Base-by-base conservation (phyloP, 2,888 invertebrate species). In the Cataglyphis rosenhaueri region DNA sequence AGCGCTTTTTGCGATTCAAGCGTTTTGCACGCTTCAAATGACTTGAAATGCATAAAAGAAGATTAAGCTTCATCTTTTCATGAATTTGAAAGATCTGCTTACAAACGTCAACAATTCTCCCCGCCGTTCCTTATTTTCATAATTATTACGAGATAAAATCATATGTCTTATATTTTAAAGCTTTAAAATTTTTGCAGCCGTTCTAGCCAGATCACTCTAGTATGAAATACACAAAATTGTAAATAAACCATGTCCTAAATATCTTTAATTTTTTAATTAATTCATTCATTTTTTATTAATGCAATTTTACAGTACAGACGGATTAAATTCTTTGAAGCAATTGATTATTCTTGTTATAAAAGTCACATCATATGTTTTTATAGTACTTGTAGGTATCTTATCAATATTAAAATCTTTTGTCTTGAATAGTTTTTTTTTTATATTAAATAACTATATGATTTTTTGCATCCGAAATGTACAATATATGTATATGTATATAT, bases 1-100 rank as follows among this genome's bases (percentile, higher is more conserved):
- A 25, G 62, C 76, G 71, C 38, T 68, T 68, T 68, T 68, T 61
- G 12, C 15, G 21, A 12, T 21, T 21, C 21, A 10, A 61, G 21
- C 41, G 12, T 59, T 29, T 73, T 41, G 29, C 41, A 29, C 9
- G 12, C 35, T n/a, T 29, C 18, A n/a, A 4, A 61, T 61, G 18
- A 35, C n/a, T 59, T 15, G n/a, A 41, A 25, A 59, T 29, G 29
- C n/a, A 9, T 59, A 10, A 59, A 41, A 64, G 32, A 21, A 38
- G 48, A 38, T 64, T 38, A 64, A 64, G n/a, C 6, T 38, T n/a
- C 6, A 38, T 38, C 12, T 38, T 64, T 41, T 21, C 12, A 21
- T 12, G 38, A 64, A n/a, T 12, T 64, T 64, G 21, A 38, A 64
- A 9, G 5, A 35, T 62, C 35, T 62, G 25, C 61, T 64, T 38